Base-by-base conservation (phyloP, 2,888 invertebrate genomes). In the Tholera decimalis region DNA sequence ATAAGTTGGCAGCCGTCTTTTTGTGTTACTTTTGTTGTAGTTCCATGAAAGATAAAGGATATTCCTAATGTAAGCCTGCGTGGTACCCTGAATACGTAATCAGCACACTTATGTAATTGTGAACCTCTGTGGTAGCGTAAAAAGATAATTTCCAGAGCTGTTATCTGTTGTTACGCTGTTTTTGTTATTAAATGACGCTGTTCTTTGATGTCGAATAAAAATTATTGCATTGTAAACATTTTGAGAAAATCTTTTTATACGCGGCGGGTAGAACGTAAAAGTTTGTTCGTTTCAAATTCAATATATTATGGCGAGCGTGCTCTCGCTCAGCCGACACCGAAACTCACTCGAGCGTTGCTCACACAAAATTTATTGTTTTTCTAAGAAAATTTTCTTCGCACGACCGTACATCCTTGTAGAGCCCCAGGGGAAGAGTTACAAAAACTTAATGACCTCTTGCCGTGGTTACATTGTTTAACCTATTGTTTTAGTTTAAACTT, bases 261-360 rank as follows among this genome's bases (percentile, higher is more conserved):
- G 89, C 89, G 89, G 90, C 88, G 86, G 85, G 85, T 88, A 88
- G 91, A 92, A 93, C 91, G 93, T 89, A 88, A 93, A 95, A 95
- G 92, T 95, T 95, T 94, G 93, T 95, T 93, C 94, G 93, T 93
- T 95, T 95, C 93, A 94, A 94, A 95, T 95, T 94, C 95, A 95
- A 95, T 95, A 95, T 95, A 95, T 95, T 95, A 95, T 91, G 91
- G 93, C 91, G 94, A 90, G 95, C 95, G 95, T 93, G 95, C 94
- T 92, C 93, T 89, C 92, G 91, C 91, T 93, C 93, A 93, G 92
- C 93, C 95, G 94, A 94, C 95, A 94, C 92, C 91, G 92, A 94
- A 94, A 94, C 94, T 93, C 94, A 93, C 93, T 95, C 95, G 93
- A 94, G 95, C 95, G 94, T 91, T 88, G 89, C 93, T 92, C 92